These are phyloP conservation scores for Trichonephila inaurata DNA, from an alignment of 1,140 invertebrate genomes.

Conservation along the genomic window DNA sequence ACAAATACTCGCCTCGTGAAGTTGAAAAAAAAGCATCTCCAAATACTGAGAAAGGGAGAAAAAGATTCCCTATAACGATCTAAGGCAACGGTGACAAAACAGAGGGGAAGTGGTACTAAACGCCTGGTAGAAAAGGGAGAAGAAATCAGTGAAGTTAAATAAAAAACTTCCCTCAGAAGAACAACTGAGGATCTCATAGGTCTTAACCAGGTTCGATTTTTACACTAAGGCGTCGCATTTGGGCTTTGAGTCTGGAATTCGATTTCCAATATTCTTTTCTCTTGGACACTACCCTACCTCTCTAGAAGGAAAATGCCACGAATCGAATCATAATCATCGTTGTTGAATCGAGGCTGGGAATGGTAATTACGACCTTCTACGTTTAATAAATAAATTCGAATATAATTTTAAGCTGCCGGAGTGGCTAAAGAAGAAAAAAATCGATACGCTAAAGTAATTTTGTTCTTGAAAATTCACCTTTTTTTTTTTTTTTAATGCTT, in stretches of 20 bases:
- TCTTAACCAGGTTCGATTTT: slow-evolving; percentile 56
- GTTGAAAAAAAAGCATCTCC: neutral
- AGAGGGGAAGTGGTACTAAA: slow-evolving; percentile 37
- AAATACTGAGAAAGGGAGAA: slow-evolving; percentile 27
- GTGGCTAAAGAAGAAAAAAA: slow-evolving; percentile 34
- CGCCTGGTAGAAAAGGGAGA: slow-evolving; percentile 24
- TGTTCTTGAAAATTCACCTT: slow-evolving; percentile 11
- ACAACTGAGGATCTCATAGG: slow-evolving; percentile 51
- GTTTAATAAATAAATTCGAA: slow-evolving; percentile 71
- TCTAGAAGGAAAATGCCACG: slow-evolving; percentile 28
- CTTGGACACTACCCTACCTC: neutral
- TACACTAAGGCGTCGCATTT: slow-evolving; percentile 60
- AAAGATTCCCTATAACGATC: slow-evolving; percentile 52
- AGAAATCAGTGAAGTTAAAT: slow-evolving; percentile 48
- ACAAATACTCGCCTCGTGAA: neutral
- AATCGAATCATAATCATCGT: slow-evolving; percentile 71
- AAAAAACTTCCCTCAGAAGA: slow-evolving; percentile 48
- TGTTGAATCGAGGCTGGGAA: slow-evolving; percentile 51
- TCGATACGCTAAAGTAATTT: slow-evolving; percentile 62
- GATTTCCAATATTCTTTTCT: slow-evolving; percentile 65
- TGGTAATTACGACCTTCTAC: slow-evolving; percentile 56
- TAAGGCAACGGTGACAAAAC: slow-evolving; percentile 58
- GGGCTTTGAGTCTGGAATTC: slow-evolving; percentile 38
- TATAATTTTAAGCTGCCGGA: slow-evolving; percentile 60
- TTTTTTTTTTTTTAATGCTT: neutral